phyloP scores from a whole-genome alignment of 2,113 vertebrate genomes.

The Malurus melanocephalus region DNA sequence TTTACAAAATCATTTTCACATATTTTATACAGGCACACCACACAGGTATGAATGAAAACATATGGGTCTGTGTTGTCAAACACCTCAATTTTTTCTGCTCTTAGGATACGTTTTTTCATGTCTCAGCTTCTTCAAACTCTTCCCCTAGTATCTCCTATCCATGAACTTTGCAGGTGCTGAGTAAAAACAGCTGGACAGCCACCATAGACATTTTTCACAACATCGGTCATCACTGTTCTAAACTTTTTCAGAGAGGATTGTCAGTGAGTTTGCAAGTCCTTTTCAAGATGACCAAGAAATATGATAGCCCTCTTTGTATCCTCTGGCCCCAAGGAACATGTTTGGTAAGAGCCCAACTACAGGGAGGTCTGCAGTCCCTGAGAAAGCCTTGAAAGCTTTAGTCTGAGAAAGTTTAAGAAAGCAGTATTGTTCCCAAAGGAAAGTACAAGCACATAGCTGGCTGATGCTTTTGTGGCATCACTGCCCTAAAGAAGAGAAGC shows the following conservation, averaged over 20 bases:
- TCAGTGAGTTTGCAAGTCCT: background rate
- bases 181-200: background rate
- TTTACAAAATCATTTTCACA: background rate
- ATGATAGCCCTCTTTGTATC: background rate
- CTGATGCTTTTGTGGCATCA: background rate
- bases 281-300: constrained; percentile 1
- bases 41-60: background rate
- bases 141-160: background rate
- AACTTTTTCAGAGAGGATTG: background rate
- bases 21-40: background rate
- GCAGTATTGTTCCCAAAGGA: background rate
- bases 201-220: background rate
- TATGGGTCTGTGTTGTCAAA: background rate
- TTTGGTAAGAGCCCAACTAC: background rate
- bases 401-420: background rate
- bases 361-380: background rate
- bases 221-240: background rate
- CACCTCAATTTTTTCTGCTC: background rate
- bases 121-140: background rate
- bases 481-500: background rate
- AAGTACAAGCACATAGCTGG: background rate
- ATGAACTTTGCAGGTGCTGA: background rate
- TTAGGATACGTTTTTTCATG: background rate
- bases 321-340: background rate
- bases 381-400: background rate